Percentiles rank a stretch among this genome's conserved stretches.
Evolutionary conservation across 1,140 invertebrate genomes (phyloP).

Genomic region (Periplaneta americana): DNA sequence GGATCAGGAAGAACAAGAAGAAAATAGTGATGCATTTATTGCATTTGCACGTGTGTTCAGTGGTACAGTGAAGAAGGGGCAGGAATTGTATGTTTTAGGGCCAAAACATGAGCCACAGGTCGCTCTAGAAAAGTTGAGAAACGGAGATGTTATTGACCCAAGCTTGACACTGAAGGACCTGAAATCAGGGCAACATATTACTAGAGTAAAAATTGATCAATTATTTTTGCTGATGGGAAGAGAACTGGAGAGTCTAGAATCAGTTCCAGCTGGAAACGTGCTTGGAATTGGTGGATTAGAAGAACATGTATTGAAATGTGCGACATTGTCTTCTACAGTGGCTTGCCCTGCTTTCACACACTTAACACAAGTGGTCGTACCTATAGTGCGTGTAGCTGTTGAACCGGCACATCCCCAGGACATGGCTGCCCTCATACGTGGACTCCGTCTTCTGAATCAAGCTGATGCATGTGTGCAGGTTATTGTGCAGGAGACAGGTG

Average conservation of each 20-base stretch:
- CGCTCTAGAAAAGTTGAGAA: constrained; percentile 40
- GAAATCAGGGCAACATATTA: constrained; percentile 55
- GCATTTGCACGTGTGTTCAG: constrained; percentile 94
- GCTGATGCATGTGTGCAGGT: constrained; percentile 92
- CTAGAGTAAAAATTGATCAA: constrained; percentile 54
- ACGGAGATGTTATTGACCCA: constrained; percentile 43
- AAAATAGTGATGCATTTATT: constrained; percentile 66
- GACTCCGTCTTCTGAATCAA: constrained; percentile 78
- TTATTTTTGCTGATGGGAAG: constrained; percentile 92
- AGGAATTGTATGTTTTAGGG: constrained; percentile 75
- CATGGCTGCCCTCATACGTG: constrained; percentile 74
- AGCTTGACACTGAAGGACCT: constrained; percentile 59
- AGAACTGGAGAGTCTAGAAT: constrained; percentile 75
- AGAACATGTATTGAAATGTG: constrained; percentile 82
- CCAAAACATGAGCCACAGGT: constrained; percentile 80
- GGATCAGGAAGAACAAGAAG: constrained; percentile 23
- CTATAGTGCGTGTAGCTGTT: constrained; percentile 92
- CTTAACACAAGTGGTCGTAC: constrained; percentile 69
- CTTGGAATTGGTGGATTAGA: constrained; percentile 78
- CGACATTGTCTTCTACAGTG: constrained; percentile 78
- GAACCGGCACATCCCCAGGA: constrained; percentile 81
- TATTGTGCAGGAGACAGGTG: constrained; percentile 87
- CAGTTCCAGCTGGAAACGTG: constrained; percentile 85
- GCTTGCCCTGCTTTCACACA: constrained; percentile 88
- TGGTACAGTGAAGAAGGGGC: constrained; percentile 73